Conservation (phyloP, 2,888 invertebrate species). For the Lasioglossum morio region DNA sequence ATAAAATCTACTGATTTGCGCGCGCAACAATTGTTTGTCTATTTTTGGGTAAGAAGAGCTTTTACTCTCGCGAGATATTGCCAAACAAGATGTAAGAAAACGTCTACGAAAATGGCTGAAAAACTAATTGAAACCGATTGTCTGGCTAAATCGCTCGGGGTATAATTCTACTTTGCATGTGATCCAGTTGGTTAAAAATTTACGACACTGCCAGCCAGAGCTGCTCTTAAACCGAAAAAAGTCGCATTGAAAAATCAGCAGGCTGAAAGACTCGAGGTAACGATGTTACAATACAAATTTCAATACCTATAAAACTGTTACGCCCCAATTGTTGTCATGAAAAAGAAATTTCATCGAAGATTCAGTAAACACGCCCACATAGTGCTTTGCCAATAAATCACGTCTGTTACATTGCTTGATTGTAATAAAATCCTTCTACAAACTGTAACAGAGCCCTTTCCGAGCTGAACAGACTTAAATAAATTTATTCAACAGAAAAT, state of each 20-base stretch:
- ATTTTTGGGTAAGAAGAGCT: too few species aligned
- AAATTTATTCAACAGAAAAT: not conserved
- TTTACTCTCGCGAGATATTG: too few species aligned
- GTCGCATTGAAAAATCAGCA: not conserved
- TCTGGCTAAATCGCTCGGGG: not conserved
- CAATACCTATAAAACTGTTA: slow-evolving; percentile 4
- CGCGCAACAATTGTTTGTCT: too few species aligned
- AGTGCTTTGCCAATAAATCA: not conserved
- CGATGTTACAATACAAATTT: not conserved
- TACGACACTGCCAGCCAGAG: not conserved
- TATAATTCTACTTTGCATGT: not conserved
- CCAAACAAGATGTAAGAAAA: not conserved
- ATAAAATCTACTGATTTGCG: not conserved
- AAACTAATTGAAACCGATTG: not conserved
- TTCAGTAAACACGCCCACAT: not conserved
- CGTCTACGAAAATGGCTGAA: not conserved
- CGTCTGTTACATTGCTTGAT: not conserved
- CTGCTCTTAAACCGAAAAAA: not conserved
- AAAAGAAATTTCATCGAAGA: not conserved
- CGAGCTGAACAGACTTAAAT: not conserved
- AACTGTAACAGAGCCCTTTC: not conserved
- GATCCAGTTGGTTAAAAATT: slow-evolving; percentile 2
- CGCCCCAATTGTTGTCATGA: not conserved
- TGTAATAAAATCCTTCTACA: not conserved
- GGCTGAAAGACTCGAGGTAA: not conserved